Evolutionary conservation across 2,113 vertebrate genomes (phyloP), one percentile per base, ranked within the genome.

Genomic region (Amphilophus citrinellus): DNA sequence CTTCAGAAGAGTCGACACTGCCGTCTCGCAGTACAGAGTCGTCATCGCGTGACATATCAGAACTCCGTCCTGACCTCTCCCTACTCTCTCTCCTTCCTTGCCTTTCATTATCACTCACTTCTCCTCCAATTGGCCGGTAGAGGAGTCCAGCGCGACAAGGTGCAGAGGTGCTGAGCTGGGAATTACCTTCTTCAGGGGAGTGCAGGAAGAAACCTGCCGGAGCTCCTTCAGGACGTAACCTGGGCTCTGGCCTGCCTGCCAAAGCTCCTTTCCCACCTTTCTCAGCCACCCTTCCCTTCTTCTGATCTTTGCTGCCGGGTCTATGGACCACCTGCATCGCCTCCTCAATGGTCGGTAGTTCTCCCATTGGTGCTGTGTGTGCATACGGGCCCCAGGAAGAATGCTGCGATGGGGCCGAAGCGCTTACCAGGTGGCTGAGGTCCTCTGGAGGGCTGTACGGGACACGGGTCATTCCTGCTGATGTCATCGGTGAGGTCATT

Each of bases 141-240:
- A 95, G 91, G 77, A 95, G 62, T 9, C 94, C 96, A 0, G 95
- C 92, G 30, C 83, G 93, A 79, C 92, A 90, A 8, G 96, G 96
- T 65, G 95, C 95, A 5, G 96, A 97, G 88, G 94, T 96, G 65
- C 96, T 96, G 8, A 97, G 93, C 77, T 85, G 89, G 10, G 83
- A 47, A 15, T 83, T 56, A 15, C 85, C 86, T 13, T 94, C 93
- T 60, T 96, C 96, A 0, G 96, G 96, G 4, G 93, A 96, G 79
- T 98, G 98, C 78, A 98, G 95, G 87, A 97, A 98, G 92, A 98
- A 98, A 32, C 97, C 97, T 0, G 97, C 97, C 0, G 98, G 96
- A 0, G 98, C 98, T 11, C 98, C 98, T 2, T 98, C 98, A 0
- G 98, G 97, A 5, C 97, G 91, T 39, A 97, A 91, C 35, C 97